Base-by-base conservation (phyloP, 2,113 vertebrate genomes). In the Nothoprocta perdicaria region DNA sequence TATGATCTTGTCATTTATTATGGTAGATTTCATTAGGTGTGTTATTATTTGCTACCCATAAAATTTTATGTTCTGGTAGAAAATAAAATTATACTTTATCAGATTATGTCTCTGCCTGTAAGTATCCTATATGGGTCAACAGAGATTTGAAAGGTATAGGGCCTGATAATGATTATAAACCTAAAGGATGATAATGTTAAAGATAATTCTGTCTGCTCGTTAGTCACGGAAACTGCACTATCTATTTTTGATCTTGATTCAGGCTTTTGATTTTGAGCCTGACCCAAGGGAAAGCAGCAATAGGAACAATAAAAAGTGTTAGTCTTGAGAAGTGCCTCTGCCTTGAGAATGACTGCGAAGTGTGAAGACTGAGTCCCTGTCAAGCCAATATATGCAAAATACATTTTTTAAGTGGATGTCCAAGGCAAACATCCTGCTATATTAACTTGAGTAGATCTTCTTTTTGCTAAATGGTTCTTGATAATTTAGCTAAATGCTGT, bases 51-150 rank as follows among this genome's bases (percentile, higher is more conserved):
- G 45, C 87, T 92, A 31, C 74, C 74, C 55, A 52, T 91, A 88
- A 85, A 88, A 86, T 86, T 90, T 92, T 93, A 94, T 95, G 85
- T 83, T 87, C 89, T 71, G 35, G 61, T 80, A 77, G 86, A 76
- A 95, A 95, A 96, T 88, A 88, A 93, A 96, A 95, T 96, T 94
- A 83, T 35, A 76, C 79, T 90, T 96, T 93, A 95, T 96, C 45
- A 85, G 52, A 90, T 94, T 96, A 95, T 90, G 90, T 89, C 72
- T 92, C 61, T 92, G 95, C 93, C 86, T 95, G 68, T 88, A 91
- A 95, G 93, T 93, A 73, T 92, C 80, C 68, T 68, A 80, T 48
- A 73, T 90, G 73, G 21, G 68, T 85, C 33, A 86, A 83, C 23
- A 88, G 67, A 89, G 31, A 95, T 95, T 88, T 96, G 68, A 31